These are phyloP conservation scores for Venturia canescens DNA, from an alignment of 1,140 invertebrate species.

Conservation along the genomic window DNA sequence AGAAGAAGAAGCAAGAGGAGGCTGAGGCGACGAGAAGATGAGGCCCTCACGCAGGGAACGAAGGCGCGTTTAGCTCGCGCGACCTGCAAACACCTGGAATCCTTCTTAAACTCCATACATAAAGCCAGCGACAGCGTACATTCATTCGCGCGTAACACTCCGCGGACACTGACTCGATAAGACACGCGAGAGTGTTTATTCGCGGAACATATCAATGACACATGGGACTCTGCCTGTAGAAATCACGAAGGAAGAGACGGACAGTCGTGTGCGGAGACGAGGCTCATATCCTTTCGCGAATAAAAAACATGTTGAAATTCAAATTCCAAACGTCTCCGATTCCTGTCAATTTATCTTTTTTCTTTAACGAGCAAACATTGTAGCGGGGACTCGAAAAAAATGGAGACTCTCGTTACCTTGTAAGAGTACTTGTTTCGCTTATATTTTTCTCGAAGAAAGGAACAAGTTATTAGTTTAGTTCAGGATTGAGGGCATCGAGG, in stretches of 20 bases:
- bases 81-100: conserved; percentile 41
- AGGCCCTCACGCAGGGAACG: conserved; percentile 21
- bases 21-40: conserved; percentile 20
- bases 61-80: conserved; percentile 22
- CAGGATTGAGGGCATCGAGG: conserved; percentile 16
- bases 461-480: not conserved
- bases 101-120: conserved; percentile 3
- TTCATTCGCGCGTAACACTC: not conserved
- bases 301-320: not conserved
- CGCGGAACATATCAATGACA: conserved; percentile 45
- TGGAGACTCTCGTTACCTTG: too few relatives aligned
- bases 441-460: not conserved
- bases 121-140: not conserved
- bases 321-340: not conserved
- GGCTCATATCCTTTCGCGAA: too few relatives aligned
- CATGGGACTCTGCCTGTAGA: conserved; percentile 17
- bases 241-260: too few relatives aligned
- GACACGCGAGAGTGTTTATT: conserved; percentile 44
- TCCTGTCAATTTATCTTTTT: too few relatives aligned
- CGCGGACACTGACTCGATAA: conserved; percentile 14
- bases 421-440: too few relatives aligned
- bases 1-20: conserved; percentile 49
- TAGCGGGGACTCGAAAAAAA: too few relatives aligned
- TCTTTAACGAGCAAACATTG: too few relatives aligned
- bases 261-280: too few relatives aligned